phyloP scores from a whole-genome alignment of 2,888 invertebrate genomes.

The Tipula lateralis region DNA sequence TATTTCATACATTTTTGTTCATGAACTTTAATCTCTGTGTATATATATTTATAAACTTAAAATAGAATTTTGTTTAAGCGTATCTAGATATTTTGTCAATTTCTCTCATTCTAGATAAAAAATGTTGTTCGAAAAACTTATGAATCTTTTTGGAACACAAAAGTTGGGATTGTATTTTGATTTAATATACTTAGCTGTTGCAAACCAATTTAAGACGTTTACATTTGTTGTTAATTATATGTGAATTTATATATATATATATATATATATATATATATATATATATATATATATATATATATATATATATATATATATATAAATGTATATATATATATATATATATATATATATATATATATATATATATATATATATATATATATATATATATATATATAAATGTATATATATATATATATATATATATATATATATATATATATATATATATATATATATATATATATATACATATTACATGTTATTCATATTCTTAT shows the following conservation, averaged over 20 bases:
- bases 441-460: too few species aligned
- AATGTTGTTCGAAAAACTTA: not conserved
- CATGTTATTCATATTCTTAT: not conserved
- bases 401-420: too few species aligned
- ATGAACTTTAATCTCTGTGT: slow-evolving; percentile 6
- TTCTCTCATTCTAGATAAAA: not conserved
- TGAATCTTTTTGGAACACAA: not conserved
- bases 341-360: too few species aligned
- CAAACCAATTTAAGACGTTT: not conserved
- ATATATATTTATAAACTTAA: not conserved
- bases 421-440: too few species aligned
- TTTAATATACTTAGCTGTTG: not conserved
- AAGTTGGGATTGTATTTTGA: not conserved
- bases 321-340: too few species aligned
- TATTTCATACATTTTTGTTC: not conserved
- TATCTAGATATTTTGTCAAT: not conserved
- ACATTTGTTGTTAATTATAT: not conserved
- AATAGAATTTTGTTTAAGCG: not conserved
- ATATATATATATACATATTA: too few species aligned
- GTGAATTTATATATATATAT: too few species aligned
- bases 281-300: too few species aligned
- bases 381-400: too few species aligned
- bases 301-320: too few species aligned
- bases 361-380: too few species aligned
- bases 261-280: too few species aligned